phyloP scores from a whole-genome alignment of 2,888 invertebrate species.

The Hemistola chrysoprasaria region DNA sequence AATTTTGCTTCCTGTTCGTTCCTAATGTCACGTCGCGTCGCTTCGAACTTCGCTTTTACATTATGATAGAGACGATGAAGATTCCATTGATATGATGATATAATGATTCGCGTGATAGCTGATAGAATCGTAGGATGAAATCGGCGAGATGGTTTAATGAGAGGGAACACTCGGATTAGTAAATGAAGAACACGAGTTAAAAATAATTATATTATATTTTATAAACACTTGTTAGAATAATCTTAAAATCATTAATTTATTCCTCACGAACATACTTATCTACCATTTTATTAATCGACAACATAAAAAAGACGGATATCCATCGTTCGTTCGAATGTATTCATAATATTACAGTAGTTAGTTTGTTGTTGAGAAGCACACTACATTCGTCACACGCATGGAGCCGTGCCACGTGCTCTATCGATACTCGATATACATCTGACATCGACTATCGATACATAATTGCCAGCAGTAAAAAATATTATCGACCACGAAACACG shows the following conservation, averaged over 20 bases:
- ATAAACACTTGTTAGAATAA: slow-evolving; percentile 83
- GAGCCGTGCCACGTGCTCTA: slow-evolving; percentile 11
- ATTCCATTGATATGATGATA: slow-evolving; percentile 31
- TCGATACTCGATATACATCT: slow-evolving; percentile 14
- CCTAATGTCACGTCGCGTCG: slow-evolving; percentile 1
- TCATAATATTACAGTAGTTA: slow-evolving; percentile 37
- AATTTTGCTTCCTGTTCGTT: slow-evolving; percentile 5
- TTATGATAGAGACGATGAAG: slow-evolving; percentile 21
- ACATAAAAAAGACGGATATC: slow-evolving; percentile 71
- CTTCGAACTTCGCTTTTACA: slow-evolving; percentile 5
- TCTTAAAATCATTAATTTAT: slow-evolving; percentile 81
- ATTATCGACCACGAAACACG: slow-evolving; percentile 27
- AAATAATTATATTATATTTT: slow-evolving; percentile 82
- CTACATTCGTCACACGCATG: slow-evolving; percentile 22
- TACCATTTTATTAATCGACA: slow-evolving; percentile 70
- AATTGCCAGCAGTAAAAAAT: slow-evolving; percentile 36
- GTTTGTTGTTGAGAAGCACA: slow-evolving; percentile 31
- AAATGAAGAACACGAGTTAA: slow-evolving; percentile 74
- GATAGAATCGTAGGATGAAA: slow-evolving; percentile 65
- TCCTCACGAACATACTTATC: slow-evolving; percentile 79
- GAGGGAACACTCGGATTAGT: slow-evolving; percentile 68
- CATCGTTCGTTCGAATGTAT: slow-evolving; percentile 54
- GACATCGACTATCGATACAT: slow-evolving; percentile 23
- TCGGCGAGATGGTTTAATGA: slow-evolving; percentile 47
- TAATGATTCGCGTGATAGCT: slow-evolving; percentile 60